Conservation (phyloP, 2,113 vertebrate species). For the Anhinga rufa region DNA sequence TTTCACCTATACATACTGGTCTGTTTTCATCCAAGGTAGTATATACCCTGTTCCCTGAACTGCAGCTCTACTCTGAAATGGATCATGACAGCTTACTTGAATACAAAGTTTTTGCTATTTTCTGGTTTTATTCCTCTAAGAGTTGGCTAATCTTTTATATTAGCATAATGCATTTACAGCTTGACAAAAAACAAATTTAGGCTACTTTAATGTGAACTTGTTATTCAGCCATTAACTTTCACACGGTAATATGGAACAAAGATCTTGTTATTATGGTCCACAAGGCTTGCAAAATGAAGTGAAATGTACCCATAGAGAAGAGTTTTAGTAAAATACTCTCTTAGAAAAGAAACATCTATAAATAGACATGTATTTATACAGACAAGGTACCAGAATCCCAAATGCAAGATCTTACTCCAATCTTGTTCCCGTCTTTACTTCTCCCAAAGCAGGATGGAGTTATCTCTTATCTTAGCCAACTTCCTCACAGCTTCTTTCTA, state of each 20-base stretch:
- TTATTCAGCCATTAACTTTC: background rate
- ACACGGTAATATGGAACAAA: background rate
- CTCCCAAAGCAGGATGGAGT: background rate
- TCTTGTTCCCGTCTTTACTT: background rate
- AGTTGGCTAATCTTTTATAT: background rate
- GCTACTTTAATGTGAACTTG: background rate
- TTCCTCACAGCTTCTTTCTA: background rate
- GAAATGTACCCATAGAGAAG: background rate
- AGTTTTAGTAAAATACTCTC: background rate
- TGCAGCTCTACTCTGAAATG: background rate
- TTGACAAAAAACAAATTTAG: background rate
- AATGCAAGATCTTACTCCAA: background rate
- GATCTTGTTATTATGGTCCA: background rate
- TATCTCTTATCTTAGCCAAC: background rate
- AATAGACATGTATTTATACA: background rate
- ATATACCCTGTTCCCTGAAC: background rate
- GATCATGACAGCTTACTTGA: background rate
- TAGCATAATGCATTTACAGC: background rate
- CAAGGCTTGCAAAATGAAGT: background rate
- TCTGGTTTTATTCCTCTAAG: background rate
- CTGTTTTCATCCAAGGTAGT: background rate
- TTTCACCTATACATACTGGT: background rate
- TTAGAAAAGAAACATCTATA: background rate
- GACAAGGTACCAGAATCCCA: background rate
- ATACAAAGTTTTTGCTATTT: background rate